These are phyloP conservation scores for Chloroclystis v-ata DNA, from an alignment of 2,888 invertebrate species.

Conservation along the genomic window DNA sequence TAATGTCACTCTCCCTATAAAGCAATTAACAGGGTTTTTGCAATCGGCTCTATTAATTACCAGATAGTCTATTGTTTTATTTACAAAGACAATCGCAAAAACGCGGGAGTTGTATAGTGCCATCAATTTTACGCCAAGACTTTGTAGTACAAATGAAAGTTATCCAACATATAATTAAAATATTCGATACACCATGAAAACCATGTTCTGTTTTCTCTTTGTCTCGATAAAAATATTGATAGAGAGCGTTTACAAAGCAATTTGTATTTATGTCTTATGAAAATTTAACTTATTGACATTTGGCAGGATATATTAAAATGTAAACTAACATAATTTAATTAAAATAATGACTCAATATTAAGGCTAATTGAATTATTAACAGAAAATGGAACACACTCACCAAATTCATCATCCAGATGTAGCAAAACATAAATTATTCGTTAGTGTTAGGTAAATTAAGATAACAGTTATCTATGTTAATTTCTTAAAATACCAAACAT, in stretches of 20 bases:
- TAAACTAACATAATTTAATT: too few relatives aligned
- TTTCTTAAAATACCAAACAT: slow-evolving; percentile 35
- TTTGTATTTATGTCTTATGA: too few relatives aligned
- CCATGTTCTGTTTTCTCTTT: too few relatives aligned
- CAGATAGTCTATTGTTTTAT: slow-evolving; percentile 42
- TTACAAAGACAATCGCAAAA: slow-evolving; percentile 44
- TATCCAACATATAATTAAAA: slow-evolving; percentile 35
- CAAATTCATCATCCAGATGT: slow-evolving; percentile 47
- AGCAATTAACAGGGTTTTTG: slow-evolving; percentile 22
- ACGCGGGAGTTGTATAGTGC: slow-evolving; percentile 54
- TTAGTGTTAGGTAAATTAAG: slow-evolving; percentile 43
- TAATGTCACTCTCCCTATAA: slow-evolving; percentile 10
- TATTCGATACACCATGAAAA: too few relatives aligned
- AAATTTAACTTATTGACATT: too few relatives aligned
- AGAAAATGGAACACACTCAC: slow-evolving; percentile 54
- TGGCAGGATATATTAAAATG: too few relatives aligned
- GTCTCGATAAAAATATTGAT: too few relatives aligned
- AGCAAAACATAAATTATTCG: slow-evolving; percentile 54
- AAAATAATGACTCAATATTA: too few relatives aligned
- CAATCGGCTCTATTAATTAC: slow-evolving; percentile 20
- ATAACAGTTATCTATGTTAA: slow-evolving; percentile 33
- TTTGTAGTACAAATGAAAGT: slow-evolving; percentile 58
- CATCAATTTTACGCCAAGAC: slow-evolving; percentile 41
- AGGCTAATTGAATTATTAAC: too few relatives aligned
- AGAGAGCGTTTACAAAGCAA: too few relatives aligned